Evolutionary conservation across 2,888 invertebrate species (phyloP), one percentile per base, ranked within the genome.

Genomic region (Lutraria lutraria): DNA sequence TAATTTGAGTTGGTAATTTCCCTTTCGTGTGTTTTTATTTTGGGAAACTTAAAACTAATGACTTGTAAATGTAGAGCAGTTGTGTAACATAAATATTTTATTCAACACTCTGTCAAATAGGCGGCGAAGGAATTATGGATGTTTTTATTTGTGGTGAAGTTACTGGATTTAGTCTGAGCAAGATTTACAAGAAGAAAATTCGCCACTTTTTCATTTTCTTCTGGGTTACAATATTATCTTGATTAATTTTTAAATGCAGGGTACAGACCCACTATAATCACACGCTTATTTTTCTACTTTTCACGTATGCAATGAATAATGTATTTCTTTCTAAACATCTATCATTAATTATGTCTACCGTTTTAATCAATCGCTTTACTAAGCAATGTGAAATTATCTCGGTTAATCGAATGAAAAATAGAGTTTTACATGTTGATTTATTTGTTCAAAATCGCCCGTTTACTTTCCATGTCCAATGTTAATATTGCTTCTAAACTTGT

Each of bases 91-190:
- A 31, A 34, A 76, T 76, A 76, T 25, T 31, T 31, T 34, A 16
- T 19, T 25, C 34, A 31, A 19, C 29, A 31, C 34, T 76, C 76
- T 34, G 76, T 34, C 76, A 76, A 31, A 76, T 3, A 76, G 31
- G 76, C 76, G 76, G 76, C 76, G 25, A 25, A 76, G 76, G 31
- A 31, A 76, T 76, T 34, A 76, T 76, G 19, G 16, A 76, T 76
- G 16, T 34, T 21, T 34, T 76, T 19, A 76, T 76, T 76, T 25
- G 21, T 15, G 15, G 4, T 16, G 76, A 31, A 34, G 13, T 68
- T 25, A 10, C 63, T 25, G 63, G 63, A 68, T 68, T 68, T 31
- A 76, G 19, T 34, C 34, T 76, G 76, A 76, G 34, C 16, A 31
- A 76, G 34, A 76, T 76, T 72, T 15, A 19, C 16, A 15, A 76